A percentile compares a stretch with the other conserved stretches of the same genome.
These are phyloP conservation scores for Rhinoderma darwinii DNA, from an alignment of 2,113 vertebrate genomes.

Conservation along the genomic window DNA sequence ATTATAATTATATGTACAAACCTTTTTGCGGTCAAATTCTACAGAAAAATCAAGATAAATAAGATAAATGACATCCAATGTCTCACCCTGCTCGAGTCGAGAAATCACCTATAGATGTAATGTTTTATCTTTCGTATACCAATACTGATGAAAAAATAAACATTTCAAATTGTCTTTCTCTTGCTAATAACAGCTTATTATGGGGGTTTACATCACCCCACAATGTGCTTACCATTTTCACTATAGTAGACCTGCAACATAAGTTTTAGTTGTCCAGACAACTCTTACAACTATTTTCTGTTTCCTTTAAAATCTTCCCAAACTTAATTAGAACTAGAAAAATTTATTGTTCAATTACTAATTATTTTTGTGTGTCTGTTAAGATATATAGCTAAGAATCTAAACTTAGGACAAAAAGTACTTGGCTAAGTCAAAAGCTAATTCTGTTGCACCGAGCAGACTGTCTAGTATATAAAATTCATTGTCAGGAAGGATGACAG, in stretches of 20 bases:
- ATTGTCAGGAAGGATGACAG: constrained; percentile 49
- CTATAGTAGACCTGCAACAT: not conserved
- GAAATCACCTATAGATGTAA: too few relatives aligned
- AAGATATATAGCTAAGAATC: not conserved
- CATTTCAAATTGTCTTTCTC: not conserved
- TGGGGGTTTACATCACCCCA: not conserved
- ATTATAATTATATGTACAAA: too few relatives aligned
- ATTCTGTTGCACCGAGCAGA: constrained; percentile 29
- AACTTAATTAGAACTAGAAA: not conserved
- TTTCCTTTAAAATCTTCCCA: not conserved
- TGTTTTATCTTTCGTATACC: not conserved
- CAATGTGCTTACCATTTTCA: not conserved
- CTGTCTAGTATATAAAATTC: constrained; percentile 38
- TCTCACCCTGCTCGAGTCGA: too few relatives aligned
- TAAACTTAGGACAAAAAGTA: not conserved
- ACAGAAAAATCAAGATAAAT: too few relatives aligned
- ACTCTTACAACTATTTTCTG: not conserved
- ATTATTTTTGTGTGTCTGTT: not conserved
- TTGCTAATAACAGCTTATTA: not conserved
- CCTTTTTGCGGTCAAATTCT: too few relatives aligned
- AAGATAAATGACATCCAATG: too few relatives aligned
- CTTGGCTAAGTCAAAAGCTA: constrained; percentile 22
- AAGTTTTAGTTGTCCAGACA: not conserved
- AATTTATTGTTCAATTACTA: not conserved
- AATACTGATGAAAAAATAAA: not conserved